Evolutionary conservation across 1,140 invertebrate species (phyloP), one percentile per base, ranked within the genome.

Genomic region (Oncopodura yosiiana): DNA sequence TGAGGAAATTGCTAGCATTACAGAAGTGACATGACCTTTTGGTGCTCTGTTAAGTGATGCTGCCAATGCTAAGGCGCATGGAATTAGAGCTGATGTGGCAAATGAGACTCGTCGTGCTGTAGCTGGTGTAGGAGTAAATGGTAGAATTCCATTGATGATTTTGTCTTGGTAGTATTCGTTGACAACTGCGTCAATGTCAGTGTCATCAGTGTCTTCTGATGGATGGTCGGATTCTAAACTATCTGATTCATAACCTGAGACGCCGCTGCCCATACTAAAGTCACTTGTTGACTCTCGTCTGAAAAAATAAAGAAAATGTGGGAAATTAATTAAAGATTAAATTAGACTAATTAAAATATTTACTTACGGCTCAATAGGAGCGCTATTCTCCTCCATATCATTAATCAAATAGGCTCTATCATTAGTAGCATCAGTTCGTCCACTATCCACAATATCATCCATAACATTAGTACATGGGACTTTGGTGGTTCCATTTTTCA

Each of bases 191-290:
- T 63, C 61, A 42, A 63, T 58, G 32, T 63, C 61, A 14, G 61
- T 63, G 21, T 63, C 61, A 39, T 60, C 58, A 6, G 56, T 51
- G 0, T 23, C 55, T n/a, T 58, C 52, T 3, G 56, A 52, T 3
- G 29, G 27, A 37, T 36, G 30, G 34, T 16, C n/a, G 23, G 16
- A 45, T 2, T 11, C 19, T 1, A 57, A 53, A 36, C 41, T 63
- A 19, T 63, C 58, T 2, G 61, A 63, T 43, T 63, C 61, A 39
- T 63, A 63, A 1, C 61, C 61, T 8, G 61, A 63, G 3, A 63
- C 61, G n/a, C 53, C 55, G 44, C 61, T 63, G 8, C 44, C 57
- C 41, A 58, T 51, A 23, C 49, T 51, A 23, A 51, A 51, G 29
- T 51, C 49, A 41, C 38, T 41, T 27, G 24, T 4, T 14, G 48